phyloP scores from a whole-genome alignment of 2,797 vertebrate species.

The Typhlichthys eigenmanni region DNA sequence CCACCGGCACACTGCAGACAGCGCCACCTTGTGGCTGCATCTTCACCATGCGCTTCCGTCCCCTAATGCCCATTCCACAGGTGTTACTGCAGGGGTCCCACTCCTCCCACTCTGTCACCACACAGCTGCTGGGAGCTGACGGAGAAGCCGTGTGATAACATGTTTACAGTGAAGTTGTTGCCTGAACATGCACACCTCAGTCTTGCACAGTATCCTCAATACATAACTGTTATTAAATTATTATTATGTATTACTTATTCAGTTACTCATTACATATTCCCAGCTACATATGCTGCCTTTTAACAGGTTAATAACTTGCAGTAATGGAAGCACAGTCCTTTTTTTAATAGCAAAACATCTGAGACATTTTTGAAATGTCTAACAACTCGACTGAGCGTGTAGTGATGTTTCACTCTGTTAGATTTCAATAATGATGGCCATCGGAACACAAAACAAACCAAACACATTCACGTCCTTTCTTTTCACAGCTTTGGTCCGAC shows the following conservation, averaged over 20 bases:
- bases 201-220: too few relatives aligned
- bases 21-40: slow-evolving; percentile 91
- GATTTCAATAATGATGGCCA: too few relatives aligned
- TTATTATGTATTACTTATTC: too few relatives aligned
- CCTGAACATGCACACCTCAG: too few relatives aligned
- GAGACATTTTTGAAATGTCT: neutral
- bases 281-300: too few relatives aligned
- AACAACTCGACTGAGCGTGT: neutral
- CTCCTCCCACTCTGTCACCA: slow-evolving; percentile 91
- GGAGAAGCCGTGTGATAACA: neutral
- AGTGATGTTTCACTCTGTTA: too few relatives aligned
- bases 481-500: too few relatives aligned
- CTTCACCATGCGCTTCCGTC: slow-evolving; percentile 91
- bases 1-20: slow-evolving; percentile 85
- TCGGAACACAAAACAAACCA: neutral
- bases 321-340: neutral
- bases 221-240: too few relatives aligned
- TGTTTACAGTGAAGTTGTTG: neutral
- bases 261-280: too few relatives aligned
- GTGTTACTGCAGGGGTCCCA: slow-evolving; percentile 94
- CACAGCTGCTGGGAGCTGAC: slow-evolving; percentile 89
- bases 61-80: slow-evolving; percentile 89
- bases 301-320: too few relatives aligned
- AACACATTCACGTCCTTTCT: neutral
- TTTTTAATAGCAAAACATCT: neutral